phyloP scores from a whole-genome alignment of 2,888 invertebrate genomes.

The Eulithis prunata region DNA sequence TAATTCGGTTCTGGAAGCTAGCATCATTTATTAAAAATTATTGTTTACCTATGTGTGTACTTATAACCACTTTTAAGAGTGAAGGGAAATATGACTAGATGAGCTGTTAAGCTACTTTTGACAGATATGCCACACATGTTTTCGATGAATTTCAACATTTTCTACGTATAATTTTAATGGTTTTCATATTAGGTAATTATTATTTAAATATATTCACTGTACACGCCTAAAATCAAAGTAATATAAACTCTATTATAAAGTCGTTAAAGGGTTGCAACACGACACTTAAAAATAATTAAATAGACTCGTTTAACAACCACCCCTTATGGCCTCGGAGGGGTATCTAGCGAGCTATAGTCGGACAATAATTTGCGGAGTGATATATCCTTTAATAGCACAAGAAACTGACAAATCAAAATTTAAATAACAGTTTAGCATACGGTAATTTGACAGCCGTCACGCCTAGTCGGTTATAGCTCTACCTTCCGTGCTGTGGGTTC shows the following conservation, averaged over 20 bases:
- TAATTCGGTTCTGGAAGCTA: too few species aligned
- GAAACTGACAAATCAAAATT: too few species aligned
- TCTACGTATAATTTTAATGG: background rate
- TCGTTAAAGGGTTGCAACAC: constrained; percentile 23
- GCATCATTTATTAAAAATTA: too few species aligned
- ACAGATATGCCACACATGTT: background rate
- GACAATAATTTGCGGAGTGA: too few species aligned
- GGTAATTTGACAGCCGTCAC: too few species aligned
- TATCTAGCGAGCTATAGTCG: constrained; percentile 5
- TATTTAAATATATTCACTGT: background rate
- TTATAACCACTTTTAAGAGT: too few species aligned
- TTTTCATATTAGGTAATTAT: background rate
- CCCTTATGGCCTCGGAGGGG: background rate
- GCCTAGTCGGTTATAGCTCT: too few species aligned
- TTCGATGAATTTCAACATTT: background rate
- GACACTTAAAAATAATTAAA: constrained; percentile 34
- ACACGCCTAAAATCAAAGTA: constrained; percentile 21
- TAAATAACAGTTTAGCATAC: too few species aligned
- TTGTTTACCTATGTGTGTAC: too few species aligned
- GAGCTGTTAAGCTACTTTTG: background rate
- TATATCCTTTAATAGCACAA: too few species aligned
- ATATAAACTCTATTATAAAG: constrained; percentile 25
- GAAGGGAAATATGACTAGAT: too few species aligned
- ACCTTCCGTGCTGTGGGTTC: too few species aligned
- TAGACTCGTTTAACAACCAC: constrained; percentile 22